Evolutionary conservation across 2,888 invertebrate genomes (phyloP).

Genomic region (Phymatocera aterrima): DNA sequence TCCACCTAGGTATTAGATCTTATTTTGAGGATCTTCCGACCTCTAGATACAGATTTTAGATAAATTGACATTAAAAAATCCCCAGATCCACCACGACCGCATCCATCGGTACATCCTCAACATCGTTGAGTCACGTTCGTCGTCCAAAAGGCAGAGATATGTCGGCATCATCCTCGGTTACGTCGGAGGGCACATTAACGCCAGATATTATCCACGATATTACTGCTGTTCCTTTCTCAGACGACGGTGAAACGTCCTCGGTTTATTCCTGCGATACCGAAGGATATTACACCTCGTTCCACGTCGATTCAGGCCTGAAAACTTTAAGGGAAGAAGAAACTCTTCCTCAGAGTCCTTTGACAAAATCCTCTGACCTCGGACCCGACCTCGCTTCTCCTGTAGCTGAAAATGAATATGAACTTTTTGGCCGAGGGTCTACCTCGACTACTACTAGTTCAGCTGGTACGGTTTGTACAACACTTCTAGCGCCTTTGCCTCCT

Average conservation of each 20-base stretch:
- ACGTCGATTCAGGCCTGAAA: slow-evolving; percentile 95
- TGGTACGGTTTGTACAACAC: slow-evolving; percentile 91
- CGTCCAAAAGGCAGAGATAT: slow-evolving; percentile 76
- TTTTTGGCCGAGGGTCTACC: slow-evolving; percentile 94
- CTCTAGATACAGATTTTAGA: neutral
- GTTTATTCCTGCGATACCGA: slow-evolving; percentile 98
- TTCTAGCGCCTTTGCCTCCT: slow-evolving; percentile 88
- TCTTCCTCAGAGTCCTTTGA: slow-evolving; percentile 83
- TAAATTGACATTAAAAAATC: neutral
- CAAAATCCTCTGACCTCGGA: slow-evolving; percentile 78
- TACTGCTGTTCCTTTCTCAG: slow-evolving; percentile 76
- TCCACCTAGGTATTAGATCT: slow-evolving; percentile 63
- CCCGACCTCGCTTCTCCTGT: slow-evolving; percentile 83
- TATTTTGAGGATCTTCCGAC: neutral
- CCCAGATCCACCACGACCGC: slow-evolving; percentile 72
- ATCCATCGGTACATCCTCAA: slow-evolving; percentile 73
- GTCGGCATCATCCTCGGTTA: slow-evolving; percentile 89
- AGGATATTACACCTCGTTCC: slow-evolving; percentile 98
- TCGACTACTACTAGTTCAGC: slow-evolving; percentile 94
- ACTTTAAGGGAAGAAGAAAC: slow-evolving; percentile 88
- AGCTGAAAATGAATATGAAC: slow-evolving; percentile 92
- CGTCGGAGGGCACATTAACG: slow-evolving; percentile 90
- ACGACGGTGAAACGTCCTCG: slow-evolving; percentile 92
- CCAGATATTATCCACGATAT: slow-evolving; percentile 89
- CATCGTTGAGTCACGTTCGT: slow-evolving; percentile 71